Evolutionary conservation across 2,888 invertebrate genomes (phyloP).

Genomic region (Psococerastis gibbosa): DNA sequence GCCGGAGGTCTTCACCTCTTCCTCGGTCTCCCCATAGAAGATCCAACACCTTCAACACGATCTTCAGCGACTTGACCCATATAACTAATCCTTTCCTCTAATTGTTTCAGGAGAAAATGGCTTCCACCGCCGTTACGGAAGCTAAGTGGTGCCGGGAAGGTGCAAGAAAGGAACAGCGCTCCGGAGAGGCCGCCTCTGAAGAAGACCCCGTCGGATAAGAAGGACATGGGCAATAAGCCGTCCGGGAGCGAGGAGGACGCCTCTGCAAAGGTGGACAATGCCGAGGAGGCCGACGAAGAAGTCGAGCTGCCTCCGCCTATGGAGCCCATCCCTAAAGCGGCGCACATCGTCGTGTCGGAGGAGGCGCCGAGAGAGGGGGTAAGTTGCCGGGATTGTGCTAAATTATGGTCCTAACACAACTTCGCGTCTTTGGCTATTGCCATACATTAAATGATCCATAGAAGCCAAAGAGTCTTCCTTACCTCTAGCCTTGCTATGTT

Average conservation of each 20-base stretch:
- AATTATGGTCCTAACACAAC: too few species aligned
- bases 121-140: slow-evolving; percentile 73
- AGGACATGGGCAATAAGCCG: slow-evolving; percentile 37
- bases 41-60: too few species aligned
- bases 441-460: too few species aligned
- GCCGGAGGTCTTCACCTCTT: too few species aligned
- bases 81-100: slow-evolving; percentile 8
- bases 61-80: too few species aligned
- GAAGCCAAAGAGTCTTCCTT: too few species aligned
- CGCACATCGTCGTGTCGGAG: slow-evolving; percentile 27
- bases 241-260: slow-evolving; percentile 23
- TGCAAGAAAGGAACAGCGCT: slow-evolving; percentile 42
- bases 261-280: slow-evolving; percentile 21
- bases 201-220: slow-evolving; percentile 67
- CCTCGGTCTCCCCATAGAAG: too few species aligned
- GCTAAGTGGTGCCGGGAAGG: slow-evolving; percentile 72
- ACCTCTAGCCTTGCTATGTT: too few species aligned
- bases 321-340: slow-evolving; percentile 83
- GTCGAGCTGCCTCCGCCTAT: slow-evolving; percentile 87
- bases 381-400: too few species aligned
- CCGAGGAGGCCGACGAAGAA: slow-evolving; percentile 61
- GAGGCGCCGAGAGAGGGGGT: slow-evolving; percentile 40
- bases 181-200: slow-evolving; percentile 41
- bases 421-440: too few species aligned
- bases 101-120: slow-evolving; percentile 61